Evolutionary conservation across 2,113 vertebrate species (phyloP), one percentile per base, ranked within the genome.

Genomic region (Ochotona curzoniae): DNA sequence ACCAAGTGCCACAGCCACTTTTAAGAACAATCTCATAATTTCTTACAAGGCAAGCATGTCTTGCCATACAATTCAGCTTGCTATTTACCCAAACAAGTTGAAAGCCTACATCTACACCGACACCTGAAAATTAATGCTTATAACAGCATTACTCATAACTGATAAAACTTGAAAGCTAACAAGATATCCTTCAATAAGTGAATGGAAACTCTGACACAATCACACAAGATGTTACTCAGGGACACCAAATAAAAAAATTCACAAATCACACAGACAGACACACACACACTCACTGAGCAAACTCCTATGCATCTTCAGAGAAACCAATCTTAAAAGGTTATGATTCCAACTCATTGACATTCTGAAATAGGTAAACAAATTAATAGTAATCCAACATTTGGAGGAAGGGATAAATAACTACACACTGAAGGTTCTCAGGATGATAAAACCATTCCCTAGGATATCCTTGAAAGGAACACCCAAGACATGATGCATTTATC

Each of bases 1-100:
- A 17, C 11, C 83, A 91, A 89, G 47, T 30, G 23, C 17, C 1
- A 44, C 1, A 67, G 49, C 17, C 54, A 71, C 38, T 73, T 84
- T 71, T 10, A 30, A 90, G 57, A 60, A 86, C 4, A 90, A 47
- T 66, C 81, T 35, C 20, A 8, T 61, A 87, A 32, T 66, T 70
- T 92, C 71, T 90, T 74, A 88, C 11, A 82, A 73, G 88, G 63
- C 35, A 69, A 87, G 76, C 80, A 28, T 28, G 26, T 47, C 71
- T 80, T 74, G 81, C 23, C 12, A 75, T 14, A 64, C 13, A 47
- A 64, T 70, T 13, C 12, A 80, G 64, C 38, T 25, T 78, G 57
- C 21, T 73, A 70, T 70, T 84, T 69, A 54, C 51, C 28, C 49
- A 85, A 11, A 49, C 35, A 10, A 51, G 3, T 51, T 57, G 44